Conservation (phyloP, 2,113 vertebrate species). For the Poicephalus gulielmi region DNA sequence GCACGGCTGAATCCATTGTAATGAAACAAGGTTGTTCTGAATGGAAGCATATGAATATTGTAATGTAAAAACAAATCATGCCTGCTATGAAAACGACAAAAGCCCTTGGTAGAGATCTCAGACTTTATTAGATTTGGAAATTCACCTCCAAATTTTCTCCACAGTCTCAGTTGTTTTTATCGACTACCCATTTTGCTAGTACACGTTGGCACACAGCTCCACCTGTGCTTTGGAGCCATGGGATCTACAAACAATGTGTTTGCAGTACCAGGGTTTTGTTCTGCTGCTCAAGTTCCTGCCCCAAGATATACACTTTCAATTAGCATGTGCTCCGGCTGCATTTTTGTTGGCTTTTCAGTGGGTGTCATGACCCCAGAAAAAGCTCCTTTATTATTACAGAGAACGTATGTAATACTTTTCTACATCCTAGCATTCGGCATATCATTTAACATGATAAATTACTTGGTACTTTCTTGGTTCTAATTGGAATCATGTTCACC, state of each 20-base stretch:
- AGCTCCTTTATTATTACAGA: neutral
- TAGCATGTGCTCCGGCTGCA: neutral
- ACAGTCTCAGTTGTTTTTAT: neutral
- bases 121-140: constrained; percentile 6
- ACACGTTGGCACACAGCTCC: fast-evolving
- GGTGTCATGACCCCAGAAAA: neutral
- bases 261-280: neutral
- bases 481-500: neutral
- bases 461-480: neutral
- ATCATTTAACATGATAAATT: neutral
- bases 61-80: constrained; percentile 5
- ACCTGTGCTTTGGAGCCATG: neutral
- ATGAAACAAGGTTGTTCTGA: constrained; percentile 47
- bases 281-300: neutral
- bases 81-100: neutral
- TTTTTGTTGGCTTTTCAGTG: neutral
- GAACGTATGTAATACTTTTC: neutral
- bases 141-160: neutral
- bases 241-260: fast-evolving
- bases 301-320: neutral
- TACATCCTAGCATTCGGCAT: neutral
- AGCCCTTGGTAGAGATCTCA: neutral
- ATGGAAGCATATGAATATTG: constrained; percentile 33
- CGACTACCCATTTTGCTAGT: neutral
- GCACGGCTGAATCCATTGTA: neutral